phyloP scores from a whole-genome alignment of 2,888 invertebrate genomes.

The Hyalella azteca region DNA sequence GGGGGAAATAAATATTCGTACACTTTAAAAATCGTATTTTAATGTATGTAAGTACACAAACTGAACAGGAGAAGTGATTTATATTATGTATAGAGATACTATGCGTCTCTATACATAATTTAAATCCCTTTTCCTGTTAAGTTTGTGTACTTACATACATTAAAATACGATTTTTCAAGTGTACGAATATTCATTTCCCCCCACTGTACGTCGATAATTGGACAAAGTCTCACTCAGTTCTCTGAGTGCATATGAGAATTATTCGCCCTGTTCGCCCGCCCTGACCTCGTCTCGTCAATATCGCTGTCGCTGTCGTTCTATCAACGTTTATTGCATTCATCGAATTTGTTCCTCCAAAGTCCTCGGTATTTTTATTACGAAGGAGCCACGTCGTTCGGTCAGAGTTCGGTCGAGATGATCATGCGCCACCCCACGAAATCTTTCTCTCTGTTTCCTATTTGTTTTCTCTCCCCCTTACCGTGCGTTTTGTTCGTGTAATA shows the following conservation, averaged over 20 bases:
- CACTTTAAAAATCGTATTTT: too few relatives aligned
- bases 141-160: too few relatives aligned
- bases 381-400: background rate
- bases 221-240: background rate
- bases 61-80: too few relatives aligned
- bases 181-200: too few relatives aligned
- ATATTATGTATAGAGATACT: too few relatives aligned
- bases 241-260: background rate
- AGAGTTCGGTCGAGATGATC: conserved; percentile 8
- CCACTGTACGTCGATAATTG: background rate
- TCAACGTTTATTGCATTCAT: conserved; percentile 30
- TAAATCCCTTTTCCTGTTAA: too few relatives aligned
- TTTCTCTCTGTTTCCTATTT: background rate
- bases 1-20: too few relatives aligned
- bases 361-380: conserved; percentile 28
- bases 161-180: too few relatives aligned
- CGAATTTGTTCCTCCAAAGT: conserved; percentile 23
- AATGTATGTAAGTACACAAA: too few relatives aligned
- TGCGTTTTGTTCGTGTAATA: too few relatives aligned
- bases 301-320: conserved; percentile 25
- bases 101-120: too few relatives aligned
- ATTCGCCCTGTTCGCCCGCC: background rate
- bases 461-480: too few relatives aligned
- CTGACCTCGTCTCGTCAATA: conserved; percentile 10
- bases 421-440: background rate